A percentile compares a stretch with the other conserved stretches of the same genome.
phyloP scores from a whole-genome alignment of 1,140 invertebrate species.

The Contarinia nasturtii region DNA sequence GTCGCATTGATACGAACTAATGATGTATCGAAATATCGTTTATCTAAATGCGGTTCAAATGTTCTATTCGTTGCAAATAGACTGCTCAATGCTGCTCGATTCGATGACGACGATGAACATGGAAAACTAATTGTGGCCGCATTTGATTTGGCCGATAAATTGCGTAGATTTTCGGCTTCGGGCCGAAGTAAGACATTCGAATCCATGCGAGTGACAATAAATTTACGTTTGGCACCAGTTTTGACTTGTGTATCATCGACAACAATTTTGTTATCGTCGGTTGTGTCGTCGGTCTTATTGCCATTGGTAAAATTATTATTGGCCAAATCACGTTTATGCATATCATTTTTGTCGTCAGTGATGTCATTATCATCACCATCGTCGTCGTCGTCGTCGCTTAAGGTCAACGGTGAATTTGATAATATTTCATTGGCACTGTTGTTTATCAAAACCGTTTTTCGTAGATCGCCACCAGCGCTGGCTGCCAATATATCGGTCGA shows the following conservation, averaged over 20 bases:
- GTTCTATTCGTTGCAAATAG: slow-evolving; percentile 32
- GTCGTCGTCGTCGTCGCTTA: slow-evolving; percentile 37
- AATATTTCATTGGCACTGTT: too few species aligned
- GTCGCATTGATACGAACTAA: slow-evolving; percentile 53
- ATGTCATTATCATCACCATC: slow-evolving; percentile 28
- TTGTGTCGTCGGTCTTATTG: neutral
- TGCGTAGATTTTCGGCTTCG: slow-evolving; percentile 21
- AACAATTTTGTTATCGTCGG: neutral
- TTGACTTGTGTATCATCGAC: neutral
- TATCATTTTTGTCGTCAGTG: slow-evolving; percentile 25
- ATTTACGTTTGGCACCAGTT: slow-evolving; percentile 11
- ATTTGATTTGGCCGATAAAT: slow-evolving; percentile 24
- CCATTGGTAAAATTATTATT: neutral
- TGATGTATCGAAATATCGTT: slow-evolving; percentile 59
- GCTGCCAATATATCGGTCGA: slow-evolving; percentile 10
- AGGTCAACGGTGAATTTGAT: too few species aligned
- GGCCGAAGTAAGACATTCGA: slow-evolving; percentile 26
- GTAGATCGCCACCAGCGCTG: neutral
- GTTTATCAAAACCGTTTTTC: neutral
- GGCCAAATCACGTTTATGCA: neutral
- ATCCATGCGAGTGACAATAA: slow-evolving; percentile 20
- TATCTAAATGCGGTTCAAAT: slow-evolving; percentile 45
- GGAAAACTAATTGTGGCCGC: slow-evolving; percentile 41
- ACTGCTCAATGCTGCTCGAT: slow-evolving; percentile 30
- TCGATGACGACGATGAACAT: slow-evolving; percentile 29